Conservation (phyloP, 2,113 vertebrate species). For the Apodemus sylvaticus region DNA sequence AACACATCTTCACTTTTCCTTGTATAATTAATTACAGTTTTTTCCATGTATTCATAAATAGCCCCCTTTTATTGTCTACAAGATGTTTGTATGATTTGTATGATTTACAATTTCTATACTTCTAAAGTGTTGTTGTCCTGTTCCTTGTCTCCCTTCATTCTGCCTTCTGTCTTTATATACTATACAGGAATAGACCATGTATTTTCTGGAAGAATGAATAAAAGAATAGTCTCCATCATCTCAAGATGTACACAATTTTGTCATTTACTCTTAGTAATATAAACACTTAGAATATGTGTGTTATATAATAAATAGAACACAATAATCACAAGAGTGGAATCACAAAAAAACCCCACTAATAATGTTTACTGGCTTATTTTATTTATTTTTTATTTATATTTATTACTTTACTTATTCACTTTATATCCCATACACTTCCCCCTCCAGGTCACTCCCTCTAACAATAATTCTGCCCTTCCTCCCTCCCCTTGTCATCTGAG, state of each 20-base stretch:
- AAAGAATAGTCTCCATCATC: neutral
- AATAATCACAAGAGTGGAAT: neutral
- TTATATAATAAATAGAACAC: neutral
- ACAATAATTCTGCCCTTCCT: no score
- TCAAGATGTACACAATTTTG: neutral
- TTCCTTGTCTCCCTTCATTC: neutral
- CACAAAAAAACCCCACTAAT: neutral
- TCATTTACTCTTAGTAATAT: neutral
- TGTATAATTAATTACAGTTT: neutral
- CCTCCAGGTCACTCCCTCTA: no score
- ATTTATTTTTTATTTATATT: no score
- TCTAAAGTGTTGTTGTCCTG: neutral
- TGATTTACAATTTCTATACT: neutral
- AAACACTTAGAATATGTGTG: neutral
- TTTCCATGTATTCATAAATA: neutral
- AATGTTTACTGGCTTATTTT: no score
- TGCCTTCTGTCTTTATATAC: neutral
- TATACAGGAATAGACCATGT: neutral
- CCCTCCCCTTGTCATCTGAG: no score
- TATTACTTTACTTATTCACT: no score
- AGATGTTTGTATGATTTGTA: neutral
- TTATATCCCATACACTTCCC: no score
- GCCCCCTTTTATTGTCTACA: accelerated
- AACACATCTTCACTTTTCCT: neutral
- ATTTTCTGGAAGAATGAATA: neutral